Evolutionary conservation across 2,888 invertebrate species (phyloP).

Genomic region (Acleris sparsana): DNA sequence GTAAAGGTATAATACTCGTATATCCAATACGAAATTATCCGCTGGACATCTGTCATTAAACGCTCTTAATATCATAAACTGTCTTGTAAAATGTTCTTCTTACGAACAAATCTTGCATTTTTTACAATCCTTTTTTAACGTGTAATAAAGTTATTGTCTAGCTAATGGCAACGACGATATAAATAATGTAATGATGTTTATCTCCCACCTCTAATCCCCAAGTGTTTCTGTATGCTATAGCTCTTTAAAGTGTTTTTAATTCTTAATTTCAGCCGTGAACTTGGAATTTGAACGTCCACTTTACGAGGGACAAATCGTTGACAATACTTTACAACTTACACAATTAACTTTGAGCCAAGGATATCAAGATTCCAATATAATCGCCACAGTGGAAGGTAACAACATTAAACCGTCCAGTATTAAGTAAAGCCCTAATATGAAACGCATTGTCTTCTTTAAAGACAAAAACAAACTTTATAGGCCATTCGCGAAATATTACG

Average conservation of each 20-base stretch:
- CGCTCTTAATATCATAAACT: too few species aligned
- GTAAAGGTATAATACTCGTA: too few species aligned
- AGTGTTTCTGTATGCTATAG: background rate
- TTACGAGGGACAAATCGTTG: slow-evolving; percentile 58
- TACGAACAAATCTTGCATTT: too few species aligned
- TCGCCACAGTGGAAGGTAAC: slow-evolving; percentile 43
- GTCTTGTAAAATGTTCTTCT: too few species aligned
- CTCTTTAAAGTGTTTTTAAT: slow-evolving; percentile 9
- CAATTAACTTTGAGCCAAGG: slow-evolving; percentile 56
- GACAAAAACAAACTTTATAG: background rate
- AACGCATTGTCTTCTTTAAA: slow-evolving; percentile 1
- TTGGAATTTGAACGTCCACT: slow-evolving; percentile 55
- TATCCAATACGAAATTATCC: too few species aligned
- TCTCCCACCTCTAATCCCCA: background rate
- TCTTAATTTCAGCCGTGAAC: slow-evolving; percentile 51
- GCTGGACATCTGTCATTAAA: too few species aligned
- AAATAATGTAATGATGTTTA: too few species aligned
- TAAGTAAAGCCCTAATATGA: background rate
- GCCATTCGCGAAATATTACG: background rate
- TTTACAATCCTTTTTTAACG: too few species aligned
- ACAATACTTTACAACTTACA: slow-evolving; percentile 50
- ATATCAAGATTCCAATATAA: slow-evolving; percentile 48
- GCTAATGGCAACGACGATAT: too few species aligned
- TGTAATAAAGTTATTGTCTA: too few species aligned
- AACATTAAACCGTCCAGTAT: slow-evolving; percentile 3